Evolutionary conservation across 1,140 invertebrate species (phyloP).

Genomic region (Elymnias hypermnestra): DNA sequence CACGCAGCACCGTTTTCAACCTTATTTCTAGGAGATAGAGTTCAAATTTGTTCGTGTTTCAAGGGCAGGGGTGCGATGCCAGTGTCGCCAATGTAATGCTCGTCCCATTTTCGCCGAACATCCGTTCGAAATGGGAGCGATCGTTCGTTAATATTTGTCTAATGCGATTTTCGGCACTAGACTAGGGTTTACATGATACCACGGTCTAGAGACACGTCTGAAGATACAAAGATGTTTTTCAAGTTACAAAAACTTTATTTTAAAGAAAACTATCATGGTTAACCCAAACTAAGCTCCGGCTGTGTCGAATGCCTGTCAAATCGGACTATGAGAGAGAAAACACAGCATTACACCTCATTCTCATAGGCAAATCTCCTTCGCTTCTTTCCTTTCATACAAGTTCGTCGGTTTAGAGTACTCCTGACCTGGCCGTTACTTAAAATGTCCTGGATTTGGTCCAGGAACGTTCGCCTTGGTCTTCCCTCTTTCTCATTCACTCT

Average conservation of each 20-base stretch:
- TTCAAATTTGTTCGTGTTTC: constrained; percentile 6
- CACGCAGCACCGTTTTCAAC: constrained; percentile 1
- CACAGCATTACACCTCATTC: too few species aligned
- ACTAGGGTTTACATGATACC: neutral
- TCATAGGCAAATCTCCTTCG: too few species aligned
- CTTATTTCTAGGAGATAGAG: constrained; percentile 1
- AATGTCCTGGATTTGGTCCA: too few species aligned
- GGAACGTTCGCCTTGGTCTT: too few species aligned
- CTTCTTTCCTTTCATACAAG: too few species aligned
- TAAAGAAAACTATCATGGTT: neutral
- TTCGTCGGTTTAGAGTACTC: too few species aligned
- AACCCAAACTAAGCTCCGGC: neutral
- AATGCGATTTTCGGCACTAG: constrained; percentile 47
- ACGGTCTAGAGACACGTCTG: neutral
- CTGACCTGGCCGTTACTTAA: too few species aligned
- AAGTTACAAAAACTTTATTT: too few species aligned
- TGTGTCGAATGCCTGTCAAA: too few species aligned
- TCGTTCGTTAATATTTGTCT: constrained; percentile 47
- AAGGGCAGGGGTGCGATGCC: constrained; percentile 27
- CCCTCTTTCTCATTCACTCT: too few species aligned
- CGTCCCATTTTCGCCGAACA: constrained; percentile 53
- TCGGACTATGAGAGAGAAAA: too few species aligned
- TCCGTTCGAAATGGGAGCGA: constrained; percentile 49
- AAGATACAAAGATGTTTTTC: neutral
- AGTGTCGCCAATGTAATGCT: constrained; percentile 24